Percentiles rank a stretch among this genome's conserved stretches.
Evolutionary conservation across 2,797 vertebrate species (phyloP).

Genomic region (Carduelis carduelis): DNA sequence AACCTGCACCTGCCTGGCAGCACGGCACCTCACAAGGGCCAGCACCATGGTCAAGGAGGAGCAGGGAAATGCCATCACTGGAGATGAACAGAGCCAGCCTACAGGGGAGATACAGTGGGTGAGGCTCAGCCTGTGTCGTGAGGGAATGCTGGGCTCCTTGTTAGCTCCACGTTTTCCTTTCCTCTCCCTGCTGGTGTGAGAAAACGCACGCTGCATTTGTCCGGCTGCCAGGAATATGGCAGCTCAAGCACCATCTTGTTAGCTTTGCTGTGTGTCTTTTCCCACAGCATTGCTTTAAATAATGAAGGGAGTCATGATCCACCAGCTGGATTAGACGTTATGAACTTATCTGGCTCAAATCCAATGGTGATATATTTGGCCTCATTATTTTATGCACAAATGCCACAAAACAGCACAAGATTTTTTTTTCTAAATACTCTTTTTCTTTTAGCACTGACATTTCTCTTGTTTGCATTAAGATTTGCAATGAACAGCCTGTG

Average conservation of each 20-base stretch:
- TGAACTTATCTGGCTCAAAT: conserved; percentile 57
- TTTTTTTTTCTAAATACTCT: conserved; percentile 29
- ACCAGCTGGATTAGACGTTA: conserved; percentile 63
- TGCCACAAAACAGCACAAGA: conserved; percentile 58
- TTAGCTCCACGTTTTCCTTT: conserved; percentile 42
- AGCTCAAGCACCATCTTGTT: conserved; percentile 64
- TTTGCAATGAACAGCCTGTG: conserved; percentile 54
- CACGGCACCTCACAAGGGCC: neutral
- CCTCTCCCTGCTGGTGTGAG: conserved; percentile 65
- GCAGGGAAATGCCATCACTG: neutral
- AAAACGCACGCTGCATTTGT: conserved; percentile 57
- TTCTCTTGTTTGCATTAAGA: conserved; percentile 64
- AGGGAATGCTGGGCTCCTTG: conserved; percentile 38
- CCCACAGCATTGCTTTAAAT: conserved; percentile 68
- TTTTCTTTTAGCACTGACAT: conserved; percentile 63
- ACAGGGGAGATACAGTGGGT: neutral
- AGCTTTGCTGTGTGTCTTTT: conserved; percentile 62
- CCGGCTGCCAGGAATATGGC: conserved; percentile 43
- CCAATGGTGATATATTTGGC: conserved; percentile 65
- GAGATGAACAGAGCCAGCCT: neutral
- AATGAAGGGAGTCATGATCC: conserved; percentile 64
- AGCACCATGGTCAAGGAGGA: neutral
- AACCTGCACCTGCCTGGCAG: neutral
- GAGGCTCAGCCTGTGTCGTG: conserved; percentile 8
- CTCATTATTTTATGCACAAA: conserved; percentile 69